phyloP scores from a whole-genome alignment of 2,797 vertebrate genomes.

The Pangasius macronema region DNA sequence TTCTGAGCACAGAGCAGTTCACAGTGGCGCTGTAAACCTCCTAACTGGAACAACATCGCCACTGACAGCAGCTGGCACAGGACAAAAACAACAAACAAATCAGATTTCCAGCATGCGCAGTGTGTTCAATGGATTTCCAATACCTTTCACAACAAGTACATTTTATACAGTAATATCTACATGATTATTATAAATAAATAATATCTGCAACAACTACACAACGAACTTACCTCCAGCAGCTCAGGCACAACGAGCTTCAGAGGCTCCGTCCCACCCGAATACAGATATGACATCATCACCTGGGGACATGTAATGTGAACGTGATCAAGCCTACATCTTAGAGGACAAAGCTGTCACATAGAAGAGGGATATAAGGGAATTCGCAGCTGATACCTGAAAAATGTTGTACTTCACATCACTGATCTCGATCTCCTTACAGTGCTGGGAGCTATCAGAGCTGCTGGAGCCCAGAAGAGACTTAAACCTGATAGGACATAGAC shows the following conservation, averaged over 20 bases:
- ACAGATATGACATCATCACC: constrained; percentile 98
- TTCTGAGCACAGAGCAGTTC: constrained; percentile 89
- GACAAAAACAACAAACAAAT: neutral
- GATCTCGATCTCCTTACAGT: constrained; percentile 86
- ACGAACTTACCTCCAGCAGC: constrained; percentile 85
- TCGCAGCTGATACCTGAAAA: constrained; percentile 81
- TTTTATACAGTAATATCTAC: neutral
- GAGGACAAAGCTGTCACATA: neutral
- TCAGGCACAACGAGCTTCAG: constrained; percentile 84
- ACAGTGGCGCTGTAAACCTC: constrained; percentile 89
- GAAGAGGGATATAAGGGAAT: neutral
- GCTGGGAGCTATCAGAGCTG: constrained; percentile 74
- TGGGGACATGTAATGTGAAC: constrained; percentile 55
- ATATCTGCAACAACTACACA: neutral
- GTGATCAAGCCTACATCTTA: constrained; percentile 44
- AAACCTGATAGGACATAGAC: constrained; percentile 76
- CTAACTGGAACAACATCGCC: constrained; percentile 90
- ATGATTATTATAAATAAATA: neutral
- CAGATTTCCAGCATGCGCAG: neutral
- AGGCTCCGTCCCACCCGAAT: constrained; percentile 90
- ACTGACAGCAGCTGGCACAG: constrained; percentile 83
- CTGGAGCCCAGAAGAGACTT: constrained; percentile 86
- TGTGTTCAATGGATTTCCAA: neutral
- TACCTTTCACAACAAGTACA: neutral
- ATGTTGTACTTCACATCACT: constrained; percentile 88